Evolutionary conservation across 2,113 vertebrate genomes (phyloP).

Genomic region (Rhinichthys klamathensis): DNA sequence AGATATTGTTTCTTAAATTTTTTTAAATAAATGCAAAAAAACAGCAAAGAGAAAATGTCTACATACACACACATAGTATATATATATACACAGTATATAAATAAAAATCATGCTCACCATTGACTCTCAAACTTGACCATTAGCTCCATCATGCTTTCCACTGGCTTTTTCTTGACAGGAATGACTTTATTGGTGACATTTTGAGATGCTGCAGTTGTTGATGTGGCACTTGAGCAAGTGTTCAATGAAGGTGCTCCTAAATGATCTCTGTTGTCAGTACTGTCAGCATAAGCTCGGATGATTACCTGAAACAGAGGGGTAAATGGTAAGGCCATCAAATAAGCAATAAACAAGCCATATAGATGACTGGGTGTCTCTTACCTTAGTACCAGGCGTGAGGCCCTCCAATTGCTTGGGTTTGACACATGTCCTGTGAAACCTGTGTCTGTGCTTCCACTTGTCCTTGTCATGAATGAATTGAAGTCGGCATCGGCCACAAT

Average conservation of each 20-base stretch:
- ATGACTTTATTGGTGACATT: slow-evolving; percentile 55
- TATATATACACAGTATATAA: too few relatives aligned
- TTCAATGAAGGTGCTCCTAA: not conserved
- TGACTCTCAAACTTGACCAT: slow-evolving; percentile 53
- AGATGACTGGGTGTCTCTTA: slow-evolving; percentile 55
- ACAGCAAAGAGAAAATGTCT: not conserved
- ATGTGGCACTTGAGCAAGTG: not conserved
- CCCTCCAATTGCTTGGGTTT: slow-evolving; percentile 88
- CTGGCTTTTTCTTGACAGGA: slow-evolving; percentile 74
- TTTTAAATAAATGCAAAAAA: not conserved
- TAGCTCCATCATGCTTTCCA: slow-evolving; percentile 77
- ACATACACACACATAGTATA: too few relatives aligned
- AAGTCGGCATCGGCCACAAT: slow-evolving; percentile 90
- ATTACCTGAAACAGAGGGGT: slow-evolving; percentile 77
- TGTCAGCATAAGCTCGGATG: slow-evolving; percentile 82
- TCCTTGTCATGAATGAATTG: slow-evolving; percentile 90
- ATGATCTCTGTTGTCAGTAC: not conserved
- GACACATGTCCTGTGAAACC: slow-evolving; percentile 87
- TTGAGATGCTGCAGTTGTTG: slow-evolving; percentile 50
- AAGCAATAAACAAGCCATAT: not conserved
- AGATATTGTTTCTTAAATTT: not conserved
- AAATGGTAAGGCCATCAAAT: not conserved
- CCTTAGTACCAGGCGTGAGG: slow-evolving; percentile 91
- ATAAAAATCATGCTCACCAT: slow-evolving; percentile 31
- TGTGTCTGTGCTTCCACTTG: slow-evolving; percentile 80